phyloP scores from a whole-genome alignment of 2,888 invertebrate genomes.

The Leucozona laternaria region DNA sequence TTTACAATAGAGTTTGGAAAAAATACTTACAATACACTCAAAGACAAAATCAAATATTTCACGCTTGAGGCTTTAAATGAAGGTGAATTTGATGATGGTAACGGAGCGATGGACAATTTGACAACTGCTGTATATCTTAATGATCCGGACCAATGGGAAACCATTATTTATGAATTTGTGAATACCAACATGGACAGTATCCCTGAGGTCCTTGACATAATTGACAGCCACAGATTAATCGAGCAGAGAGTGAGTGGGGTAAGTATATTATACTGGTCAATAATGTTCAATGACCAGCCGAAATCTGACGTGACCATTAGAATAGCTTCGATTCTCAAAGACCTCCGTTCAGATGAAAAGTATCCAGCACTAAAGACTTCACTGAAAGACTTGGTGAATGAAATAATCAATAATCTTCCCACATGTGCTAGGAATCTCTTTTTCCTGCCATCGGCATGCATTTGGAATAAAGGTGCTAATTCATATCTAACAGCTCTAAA shows the following conservation, averaged over 20 bases:
- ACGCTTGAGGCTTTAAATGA: not conserved
- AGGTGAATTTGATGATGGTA: not conserved
- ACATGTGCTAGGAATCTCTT: constrained; percentile 21
- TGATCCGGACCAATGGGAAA: not conserved
- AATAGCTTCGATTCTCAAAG: not conserved
- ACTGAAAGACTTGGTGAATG: not conserved
- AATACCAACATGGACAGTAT: not conserved
- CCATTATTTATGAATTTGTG: constrained; percentile 2
- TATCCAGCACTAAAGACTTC: not conserved
- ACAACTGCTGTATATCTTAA: not conserved
- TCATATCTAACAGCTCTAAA: not conserved
- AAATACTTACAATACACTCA: not conserved
- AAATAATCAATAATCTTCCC: constrained; percentile 9
- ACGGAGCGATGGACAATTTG: not conserved
- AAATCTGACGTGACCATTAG: not conserved
- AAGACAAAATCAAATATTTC: not conserved
- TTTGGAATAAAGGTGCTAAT: constrained; percentile 2
- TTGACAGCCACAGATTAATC: not conserved
- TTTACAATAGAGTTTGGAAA: not conserved
- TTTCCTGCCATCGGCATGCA: constrained; percentile 2
- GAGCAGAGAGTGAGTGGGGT: constrained; percentile 4
- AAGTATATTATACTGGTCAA: constrained; percentile 9
- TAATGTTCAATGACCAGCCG: not conserved
- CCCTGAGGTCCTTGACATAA: not conserved
- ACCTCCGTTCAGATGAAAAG: not conserved